Base-by-base conservation (phyloP, 1,140 invertebrate genomes). In the Agrilus planipennis region DNA sequence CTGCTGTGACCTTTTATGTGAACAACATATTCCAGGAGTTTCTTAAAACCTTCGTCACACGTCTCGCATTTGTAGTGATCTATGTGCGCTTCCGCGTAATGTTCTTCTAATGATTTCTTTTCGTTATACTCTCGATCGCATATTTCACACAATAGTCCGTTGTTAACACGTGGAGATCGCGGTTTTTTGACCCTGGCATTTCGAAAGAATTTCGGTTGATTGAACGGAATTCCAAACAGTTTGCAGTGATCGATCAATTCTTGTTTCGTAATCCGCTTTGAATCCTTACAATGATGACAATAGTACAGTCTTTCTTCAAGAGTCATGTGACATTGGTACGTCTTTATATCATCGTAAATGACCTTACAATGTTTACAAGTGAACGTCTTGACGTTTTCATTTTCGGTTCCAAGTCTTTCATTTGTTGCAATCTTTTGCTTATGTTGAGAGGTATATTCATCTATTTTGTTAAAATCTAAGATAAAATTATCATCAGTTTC, bases 111-210 rank as follows among this genome's bases (percentile, higher is more conserved):
- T 32, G 38, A 35, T 23, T 32, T 18, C 12, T 44, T 44, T 6
- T 19, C 19, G 7, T 21, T 4, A 5, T 19, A 19, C 25, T 44
- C 35, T 11, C 20, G 9, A n/a, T 44, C 36, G 19, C 42, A 44
- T 2, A 22, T 44, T 3, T 61, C 57, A 55, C 71, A 72, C 19
- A 57, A 42, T 42, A 63, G 52, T 40, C 52, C 40, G 41, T 46
- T 49, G 30, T 9, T 15, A 28, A 15, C 42, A 44, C 2, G 7
- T 25, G 19, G 16, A 44, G 3, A 21, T 19, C 4, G 30, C 16
- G 6, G 18, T 2, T 7, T 15, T 21, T 30, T 30, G 18, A 22
- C 31, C 29, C 6, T 16, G 2, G 25, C 15, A 10, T 21, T 38
- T 28, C 36, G 36, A 15, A 16, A 16, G 15, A 4, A 2, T 29